These are phyloP conservation scores for Crotalus adamanteus DNA, from an alignment of 2,797 vertebrate genomes.

Conservation along the genomic window DNA sequence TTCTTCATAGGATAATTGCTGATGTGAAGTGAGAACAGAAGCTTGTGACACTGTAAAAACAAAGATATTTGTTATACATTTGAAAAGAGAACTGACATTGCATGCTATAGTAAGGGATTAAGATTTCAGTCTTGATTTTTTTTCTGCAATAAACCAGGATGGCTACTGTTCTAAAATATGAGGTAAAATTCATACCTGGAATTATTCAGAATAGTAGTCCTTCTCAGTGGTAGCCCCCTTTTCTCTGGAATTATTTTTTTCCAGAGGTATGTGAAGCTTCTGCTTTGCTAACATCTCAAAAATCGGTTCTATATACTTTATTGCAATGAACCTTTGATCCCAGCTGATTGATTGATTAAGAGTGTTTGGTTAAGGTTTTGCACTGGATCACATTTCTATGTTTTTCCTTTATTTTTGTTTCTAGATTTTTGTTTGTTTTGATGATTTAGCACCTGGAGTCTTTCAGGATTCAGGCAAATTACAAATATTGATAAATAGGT, in stretches of 20 bases:
- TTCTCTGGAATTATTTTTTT: neutral
- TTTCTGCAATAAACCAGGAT: neutral
- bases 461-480: neutral
- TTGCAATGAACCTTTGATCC: neutral
- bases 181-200: neutral
- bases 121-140: neutral
- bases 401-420: neutral
- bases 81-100: neutral
- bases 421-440: neutral
- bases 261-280: neutral
- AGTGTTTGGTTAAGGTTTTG: neutral
- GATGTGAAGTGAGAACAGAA: neutral
- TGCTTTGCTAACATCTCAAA: neutral
- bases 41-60: neutral
- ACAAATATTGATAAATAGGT: neutral
- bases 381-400: neutral
- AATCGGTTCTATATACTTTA: neutral
- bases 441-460: neutral
- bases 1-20: neutral
- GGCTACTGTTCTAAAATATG: neutral
- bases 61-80: neutral
- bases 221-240: neutral
- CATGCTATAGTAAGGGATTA: neutral
- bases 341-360: neutral
- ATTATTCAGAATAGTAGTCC: neutral